Evolutionary conservation across 2,888 invertebrate genomes (phyloP), one percentile per base, ranked within the genome.

Genomic region (Drosophila phalerata): DNA sequence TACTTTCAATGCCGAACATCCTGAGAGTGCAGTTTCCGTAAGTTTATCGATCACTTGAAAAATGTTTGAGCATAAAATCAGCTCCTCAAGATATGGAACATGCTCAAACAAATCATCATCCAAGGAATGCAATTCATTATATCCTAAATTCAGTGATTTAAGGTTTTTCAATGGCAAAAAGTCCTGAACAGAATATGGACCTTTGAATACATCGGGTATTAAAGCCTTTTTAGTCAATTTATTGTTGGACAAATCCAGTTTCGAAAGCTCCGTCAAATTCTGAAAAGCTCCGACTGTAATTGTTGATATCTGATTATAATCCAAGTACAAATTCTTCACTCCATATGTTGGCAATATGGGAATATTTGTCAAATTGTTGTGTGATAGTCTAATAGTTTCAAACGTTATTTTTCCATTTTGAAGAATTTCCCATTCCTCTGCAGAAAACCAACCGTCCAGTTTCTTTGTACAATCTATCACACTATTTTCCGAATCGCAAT

Each of bases 51-150:
- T 94, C 0, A 94, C 93, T 13, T 93, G 93, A 13, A 98, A 93
- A 0, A 96, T 96, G 92, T 98, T 98, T n/a, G 94, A 94, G 71
- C 95, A 95, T 25, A 98, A 92, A 80, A 94, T 94, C 51, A 98
- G 91, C 13, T 94, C 94, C 77, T 95, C 94, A 38, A 98, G 90
- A 51, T 94, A 93, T 0, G 95, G 94, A 4, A 95, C 91, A 88
- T 97, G 97, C 81, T 96, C 96, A 90, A 98, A 97, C 1, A 97
- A 84, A 88, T 96, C 96, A 53, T 93, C 93, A 84, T 96, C 91
- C n/a, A 97, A 91, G 0, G 94, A 94, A 80, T 96, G 96, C 0
- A 97, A 91, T 22, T 94, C 93, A 90, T 98, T 98, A 88, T 95
- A 91, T 0, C 95, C 95, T 68, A 98, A 92, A 85, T 95, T 84